Conservation (phyloP, 2,888 invertebrate genomes). For the Machimus atricapillus region DNA sequence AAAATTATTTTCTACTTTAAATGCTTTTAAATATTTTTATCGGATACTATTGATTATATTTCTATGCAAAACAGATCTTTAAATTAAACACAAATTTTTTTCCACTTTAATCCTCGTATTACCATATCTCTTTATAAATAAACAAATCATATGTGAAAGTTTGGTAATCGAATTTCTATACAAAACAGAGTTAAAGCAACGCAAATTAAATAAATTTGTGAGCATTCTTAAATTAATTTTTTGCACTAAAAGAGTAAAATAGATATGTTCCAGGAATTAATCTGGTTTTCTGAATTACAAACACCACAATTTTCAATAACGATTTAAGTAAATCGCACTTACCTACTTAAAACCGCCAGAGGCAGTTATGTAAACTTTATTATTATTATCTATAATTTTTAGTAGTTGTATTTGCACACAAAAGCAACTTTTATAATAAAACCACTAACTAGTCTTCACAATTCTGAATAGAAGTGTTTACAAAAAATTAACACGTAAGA, state of each 20-base stretch:
- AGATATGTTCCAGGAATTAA: background rate
- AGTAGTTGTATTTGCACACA: background rate
- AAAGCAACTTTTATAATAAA: background rate
- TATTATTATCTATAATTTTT: background rate
- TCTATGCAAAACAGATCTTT: no score
- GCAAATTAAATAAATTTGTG: background rate
- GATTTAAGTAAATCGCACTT: background rate
- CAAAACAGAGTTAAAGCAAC: background rate
- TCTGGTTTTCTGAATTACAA: background rate
- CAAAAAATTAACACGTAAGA: background rate
- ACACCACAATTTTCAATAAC: background rate
- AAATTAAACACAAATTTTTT: no score
- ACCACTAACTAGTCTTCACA: background rate
- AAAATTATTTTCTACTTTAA: no score
- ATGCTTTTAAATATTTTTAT: no score
- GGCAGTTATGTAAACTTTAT: background rate
- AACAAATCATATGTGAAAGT: no score
- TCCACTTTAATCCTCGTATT: no score
- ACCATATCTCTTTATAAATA: no score
- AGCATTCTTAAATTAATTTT: background rate
- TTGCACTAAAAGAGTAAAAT: background rate
- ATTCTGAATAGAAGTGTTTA: background rate
- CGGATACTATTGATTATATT: no score
- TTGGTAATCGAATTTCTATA: background rate
- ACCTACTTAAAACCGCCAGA: background rate